A percentile compares a stretch with the other conserved stretches of the same genome.
Conservation (phyloP, 2,113 vertebrate species). For the Gobiocypris rarus region DNA sequence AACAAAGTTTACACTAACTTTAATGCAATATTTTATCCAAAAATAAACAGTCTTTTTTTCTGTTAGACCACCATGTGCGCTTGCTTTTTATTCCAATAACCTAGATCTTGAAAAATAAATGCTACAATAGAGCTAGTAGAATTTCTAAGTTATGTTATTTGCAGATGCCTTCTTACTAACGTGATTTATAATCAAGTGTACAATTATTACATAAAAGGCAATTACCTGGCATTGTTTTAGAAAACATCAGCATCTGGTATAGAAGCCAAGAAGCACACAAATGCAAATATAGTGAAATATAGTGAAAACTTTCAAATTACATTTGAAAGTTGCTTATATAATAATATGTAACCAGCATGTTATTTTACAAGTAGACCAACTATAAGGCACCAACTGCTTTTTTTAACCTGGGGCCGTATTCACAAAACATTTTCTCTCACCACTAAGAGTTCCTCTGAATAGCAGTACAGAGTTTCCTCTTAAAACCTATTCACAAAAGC, state of each 20-base stretch:
- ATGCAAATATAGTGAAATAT: background rate
- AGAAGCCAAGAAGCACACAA: background rate
- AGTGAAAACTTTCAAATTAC: background rate
- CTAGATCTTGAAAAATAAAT: background rate
- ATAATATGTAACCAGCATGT: background rate
- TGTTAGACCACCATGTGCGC: background rate
- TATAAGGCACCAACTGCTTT: background rate
- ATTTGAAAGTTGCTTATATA: background rate
- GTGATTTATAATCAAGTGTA: background rate
- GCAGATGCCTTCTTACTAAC: background rate
- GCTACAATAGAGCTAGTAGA: background rate
- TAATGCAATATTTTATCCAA: background rate
- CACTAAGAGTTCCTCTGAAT: too few species aligned
- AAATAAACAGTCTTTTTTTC: constrained; percentile 11
- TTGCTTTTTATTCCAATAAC: constrained; percentile 21
- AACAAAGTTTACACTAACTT: constrained; percentile 1
- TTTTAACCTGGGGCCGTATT: background rate
- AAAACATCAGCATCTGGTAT: too few species aligned
- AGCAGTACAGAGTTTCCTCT: too few species aligned
- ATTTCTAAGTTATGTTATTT: background rate
- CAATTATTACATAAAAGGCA: background rate
- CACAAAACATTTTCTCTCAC: too few species aligned
- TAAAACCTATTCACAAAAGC: too few species aligned
- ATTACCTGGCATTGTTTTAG: too few species aligned
- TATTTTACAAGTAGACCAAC: background rate